Evolutionary conservation across 1,140 invertebrate genomes (phyloP), one percentile per base, ranked within the genome.

Genomic region (Thereuonema tuberculata): DNA sequence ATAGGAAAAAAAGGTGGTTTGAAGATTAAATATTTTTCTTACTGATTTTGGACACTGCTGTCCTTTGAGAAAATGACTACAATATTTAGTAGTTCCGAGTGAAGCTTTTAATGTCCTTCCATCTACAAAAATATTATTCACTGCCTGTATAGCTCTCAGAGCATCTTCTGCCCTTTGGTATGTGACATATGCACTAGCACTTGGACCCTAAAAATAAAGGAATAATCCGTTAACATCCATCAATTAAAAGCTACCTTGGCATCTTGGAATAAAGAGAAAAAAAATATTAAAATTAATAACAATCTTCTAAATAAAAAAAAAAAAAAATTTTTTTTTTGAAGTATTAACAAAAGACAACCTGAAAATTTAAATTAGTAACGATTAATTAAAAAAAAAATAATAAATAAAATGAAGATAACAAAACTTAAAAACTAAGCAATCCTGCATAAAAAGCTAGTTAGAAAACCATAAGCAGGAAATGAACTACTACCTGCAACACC

Each of bases 41-140:
- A 79, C 79, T 64, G 84, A 77, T 77, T 99, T 99, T 29, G 92
- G 91, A 80, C 97, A 99, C 63, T 87, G 81, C 72, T 93, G 87
- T 76, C 95, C 94, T 74, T 93, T 92, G 83, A 99, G 88, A 77
- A 98, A 99, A 77, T 97, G 93, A 73, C 93, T 97, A 82, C 97
- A 99, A 77, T 99, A 99, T 78, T 99, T 99, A 61, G 97, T 99
- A 53, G 97, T 99, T 61, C 97, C 97, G 65, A 99, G 78, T 64
- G 93, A 98, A 62, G 93, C 94, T 80, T 98, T 98, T 66, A 99
- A 83, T 62, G 91, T 86, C 69, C 93, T 80, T 49, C 92, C 92
- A 76, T 98, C 95, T 67, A 99, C 85, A 73, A 84, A 83, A 68
- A 93, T 86, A 78, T 98, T 98, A 78, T 98, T 98, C 63, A 99